A percentile compares a stretch with the other conserved stretches of the same genome.
Conservation (phyloP, 1,140 invertebrate genomes). For the Phortica variegata region DNA sequence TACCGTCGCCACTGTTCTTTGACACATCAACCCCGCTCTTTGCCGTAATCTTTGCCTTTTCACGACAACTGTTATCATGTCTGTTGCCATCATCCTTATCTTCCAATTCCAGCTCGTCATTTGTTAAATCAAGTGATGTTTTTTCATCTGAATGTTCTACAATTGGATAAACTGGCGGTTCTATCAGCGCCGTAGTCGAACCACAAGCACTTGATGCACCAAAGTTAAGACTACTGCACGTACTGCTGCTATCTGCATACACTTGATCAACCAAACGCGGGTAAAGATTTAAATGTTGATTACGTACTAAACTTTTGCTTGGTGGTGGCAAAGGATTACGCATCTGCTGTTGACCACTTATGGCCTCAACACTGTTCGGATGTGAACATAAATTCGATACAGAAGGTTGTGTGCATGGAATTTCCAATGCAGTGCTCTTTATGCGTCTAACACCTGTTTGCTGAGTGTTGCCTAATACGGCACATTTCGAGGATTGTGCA, state of each 20-base stretch:
- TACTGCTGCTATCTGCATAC: slow-evolving; percentile 27
- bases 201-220: slow-evolving; percentile 64
- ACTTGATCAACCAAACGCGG: slow-evolving; percentile 56
- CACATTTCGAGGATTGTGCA: slow-evolving; percentile 14
- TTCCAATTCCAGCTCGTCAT: slow-evolving; percentile 19
- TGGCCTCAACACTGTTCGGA: slow-evolving; percentile 69
- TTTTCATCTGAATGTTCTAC: slow-evolving; percentile 79
- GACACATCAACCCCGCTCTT: slow-evolving; percentile 1
- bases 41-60: background rate
- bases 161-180: slow-evolving; percentile 74
- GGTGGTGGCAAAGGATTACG: slow-evolving; percentile 66
- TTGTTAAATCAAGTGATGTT: slow-evolving; percentile 25
- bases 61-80: background rate
- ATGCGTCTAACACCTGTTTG: slow-evolving; percentile 61
- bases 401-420: slow-evolving; percentile 65
- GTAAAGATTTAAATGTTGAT: slow-evolving; percentile 67
- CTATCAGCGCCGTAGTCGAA: slow-evolving; percentile 45
- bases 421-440: slow-evolving; percentile 67
- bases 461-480: background rate
- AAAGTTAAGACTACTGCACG: slow-evolving; percentile 63
- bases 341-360: slow-evolving; percentile 64
- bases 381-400: slow-evolving; percentile 65
- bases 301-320: slow-evolving; percentile 66
- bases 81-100: slow-evolving; percentile 55
- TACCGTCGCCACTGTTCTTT: slow-evolving; percentile 53